Base-by-base conservation (phyloP, 2,797 vertebrate genomes). In the Echiichthys vipera region DNA sequence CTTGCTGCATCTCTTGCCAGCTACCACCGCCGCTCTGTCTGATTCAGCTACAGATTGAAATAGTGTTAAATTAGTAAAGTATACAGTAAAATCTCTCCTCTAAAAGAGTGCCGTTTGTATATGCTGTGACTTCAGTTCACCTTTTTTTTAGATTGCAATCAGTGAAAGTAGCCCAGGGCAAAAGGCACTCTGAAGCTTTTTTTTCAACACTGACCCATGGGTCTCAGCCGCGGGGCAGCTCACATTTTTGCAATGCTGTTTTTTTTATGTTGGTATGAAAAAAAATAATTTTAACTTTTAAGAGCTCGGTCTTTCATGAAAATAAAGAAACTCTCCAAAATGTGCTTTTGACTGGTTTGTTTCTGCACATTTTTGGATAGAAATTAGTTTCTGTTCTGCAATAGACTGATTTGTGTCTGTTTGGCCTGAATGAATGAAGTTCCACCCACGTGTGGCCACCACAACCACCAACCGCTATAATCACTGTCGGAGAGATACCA, bases 401-500 rank as follows among this genome's bases (percentile, higher is more conserved):
- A 56, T 14, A 70, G 43, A 56, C 71, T 70, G 75, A 36, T 36
- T 36, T 36, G 68, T 71, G 75, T 55, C 51, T 78, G 65, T 71
- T 80, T 74, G 70, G 71, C 40, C 81, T 80, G 81, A 83, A 88
- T 89, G 90, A 88, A 80, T 78, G 85, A 80, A n/a, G 78, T 65
- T 78, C 75, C 78, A 80, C 82, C 83, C 70, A 80, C 74, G 30
- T 74, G 63, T 34, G 54, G 47, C 47, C 63, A 39, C 69, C 67
- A 80, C n/a, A n/a, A n/a, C 77, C 72, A 46, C 64, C 83, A 64
- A 42, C 50, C 40, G 25, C 58, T 77, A 55, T 61, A 80, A 74
- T 80, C 65, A 64, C 74, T 78, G 77, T 77, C 65, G 65, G 67
- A 45, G 56, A 63, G 27, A 54, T 24, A 37, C 59, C 42, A 54